Evolutionary conservation across 2,888 invertebrate genomes (phyloP), one percentile per base, ranked within the genome.

Genomic region (Trichogramma dendrolimi): DNA sequence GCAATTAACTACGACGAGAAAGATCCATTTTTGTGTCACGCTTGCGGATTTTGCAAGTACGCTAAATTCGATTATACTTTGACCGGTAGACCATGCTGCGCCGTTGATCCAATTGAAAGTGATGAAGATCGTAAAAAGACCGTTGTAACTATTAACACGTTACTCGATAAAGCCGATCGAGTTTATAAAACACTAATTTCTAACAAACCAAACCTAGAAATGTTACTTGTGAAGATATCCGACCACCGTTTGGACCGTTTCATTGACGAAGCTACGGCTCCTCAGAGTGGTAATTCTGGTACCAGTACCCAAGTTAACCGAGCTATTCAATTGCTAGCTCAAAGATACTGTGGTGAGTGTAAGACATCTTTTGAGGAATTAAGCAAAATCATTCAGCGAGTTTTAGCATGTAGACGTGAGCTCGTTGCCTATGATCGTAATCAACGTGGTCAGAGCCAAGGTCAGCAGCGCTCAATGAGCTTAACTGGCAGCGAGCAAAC

Each of bases 1-100:
- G 95, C 97, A 0, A 99, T 99, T 71, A 98, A 99, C 81, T 98
- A 98, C 80, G 97, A 97, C 79, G 97, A 98, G 79, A 96, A 96
- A 78, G 98, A 98, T 81, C 98, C 98, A 0, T 99, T 98, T 86
- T 82, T 99, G 39, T 99, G 99, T 76, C 97, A 97, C 80, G 92
- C 96, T 4, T 99, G 99, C 80, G 98, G 98, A 1, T 98, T 96
- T 82, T 99, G 98, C 83, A 98, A 98, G 81, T 98, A 98, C 80
- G 98, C 97, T 44, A 96, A 98, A 81, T 97, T 98, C 79, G 98
- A 99, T 81, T 94, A 96, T 80, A 93, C 92, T 7, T 83, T 97
- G 62, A 89, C 90, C 5, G 95, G 93, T 5, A 87, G 93, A 38
- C 91, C 94, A 0, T 96, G 94, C 75, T 97, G 94, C 79, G 96